Evolutionary conservation across 1,140 invertebrate genomes (phyloP).

Genomic region (Ectropis grisescens): DNA sequence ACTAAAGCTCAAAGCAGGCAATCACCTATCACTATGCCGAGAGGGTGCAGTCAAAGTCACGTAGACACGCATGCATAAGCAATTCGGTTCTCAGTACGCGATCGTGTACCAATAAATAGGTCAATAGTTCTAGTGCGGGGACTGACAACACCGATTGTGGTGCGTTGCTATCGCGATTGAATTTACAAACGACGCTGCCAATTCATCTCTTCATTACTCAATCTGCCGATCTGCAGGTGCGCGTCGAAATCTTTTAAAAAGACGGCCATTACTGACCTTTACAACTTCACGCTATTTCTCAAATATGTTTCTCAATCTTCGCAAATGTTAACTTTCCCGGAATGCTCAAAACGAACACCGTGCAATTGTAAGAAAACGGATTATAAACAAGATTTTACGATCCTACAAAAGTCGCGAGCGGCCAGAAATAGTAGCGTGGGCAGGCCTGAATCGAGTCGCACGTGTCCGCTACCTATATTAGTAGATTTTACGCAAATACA

Average conservation of each 20-base stretch:
- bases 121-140: slow-evolving; percentile 32
- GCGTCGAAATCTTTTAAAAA: no score
- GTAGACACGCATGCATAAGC: slow-evolving; percentile 54
- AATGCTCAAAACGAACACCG: no score
- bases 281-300: neutral
- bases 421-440: slow-evolving; percentile 15
- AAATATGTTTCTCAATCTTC: no score
- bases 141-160: slow-evolving; percentile 6
- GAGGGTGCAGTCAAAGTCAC: slow-evolving; percentile 38
- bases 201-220: no score
- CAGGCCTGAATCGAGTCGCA: slow-evolving; percentile 9
- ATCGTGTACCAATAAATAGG: slow-evolving; percentile 46
- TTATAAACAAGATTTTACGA: no score
- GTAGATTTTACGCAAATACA: slow-evolving; percentile 6
- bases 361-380: no score
- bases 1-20: no score
- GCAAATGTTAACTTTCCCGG: no score
- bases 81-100: slow-evolving; percentile 27
- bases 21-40: no score
- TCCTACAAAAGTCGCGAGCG: no score
- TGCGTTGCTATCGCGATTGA: slow-evolving; percentile 4
- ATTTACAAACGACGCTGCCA: neutral
- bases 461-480: slow-evolving; percentile 11
- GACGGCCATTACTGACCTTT: no score
- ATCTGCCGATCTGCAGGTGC: no score